Base-by-base conservation (phyloP, 2,888 invertebrate species). In the Dilophus febrilis region DNA sequence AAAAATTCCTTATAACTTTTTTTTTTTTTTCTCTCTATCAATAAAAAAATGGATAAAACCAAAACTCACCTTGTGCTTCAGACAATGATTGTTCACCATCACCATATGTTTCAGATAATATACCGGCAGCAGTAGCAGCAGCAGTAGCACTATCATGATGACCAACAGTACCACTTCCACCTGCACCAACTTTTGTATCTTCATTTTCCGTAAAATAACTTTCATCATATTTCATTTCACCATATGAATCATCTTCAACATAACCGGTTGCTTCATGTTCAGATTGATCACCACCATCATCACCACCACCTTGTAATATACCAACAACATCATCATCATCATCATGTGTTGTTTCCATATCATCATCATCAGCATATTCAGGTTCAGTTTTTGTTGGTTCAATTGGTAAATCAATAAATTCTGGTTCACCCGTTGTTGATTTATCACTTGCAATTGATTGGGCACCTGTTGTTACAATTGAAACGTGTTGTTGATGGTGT, bases 351-450 rank as follows among this genome's bases (percentile, higher is more conserved):
- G 3, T 10, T 44, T 67, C 67, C 45, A 68, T 67, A 66, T 67
- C 63, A 46, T 68, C 65, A 54, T 74, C 74, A 45, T 73, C 73
- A 33, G 69, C 66, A 58, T 73, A 74, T 60, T 74, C 74, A 1
- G 74, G 74, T 67, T 74, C 74, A 58, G 73, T 71, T 70, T 74
- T 74, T 22, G 74, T 73, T 51, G 74, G 72, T 49, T 63, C 62
- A 43, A 63, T 63, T 34, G 63, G 63, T 51, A 63, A 54, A 49
- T 61, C 62, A 51, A 63, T 63, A 44, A 59, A 63, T 53, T 63
- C 63, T 27, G 60, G 46, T 47, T 61, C 54, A 52, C 46, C 45
- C 38, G 35, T 49, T 17, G 50, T 42, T 46, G 50, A 50, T 40
- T 44, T 48, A 38, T 53, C 47, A 37, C 39, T 31, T n/a, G 52